Evolutionary conservation across 2,797 vertebrate species (phyloP), one percentile per base, ranked within the genome.

Genomic region (Gastrophryne carolinensis): DNA sequence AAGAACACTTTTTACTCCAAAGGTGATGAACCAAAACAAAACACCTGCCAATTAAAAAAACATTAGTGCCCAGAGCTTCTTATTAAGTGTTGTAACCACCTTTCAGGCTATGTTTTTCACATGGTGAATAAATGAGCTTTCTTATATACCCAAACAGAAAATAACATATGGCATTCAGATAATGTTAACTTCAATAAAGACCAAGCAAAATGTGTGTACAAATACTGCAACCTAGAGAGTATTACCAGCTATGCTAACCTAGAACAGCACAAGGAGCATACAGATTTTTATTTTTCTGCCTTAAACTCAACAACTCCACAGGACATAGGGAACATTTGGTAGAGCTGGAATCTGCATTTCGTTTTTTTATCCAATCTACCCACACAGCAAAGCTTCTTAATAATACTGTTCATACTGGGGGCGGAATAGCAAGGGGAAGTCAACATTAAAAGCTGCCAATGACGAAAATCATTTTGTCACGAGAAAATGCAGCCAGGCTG

Each of bases 351-450:
- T 52, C 52, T 57, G 50, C n/a, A 10, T 37, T 10, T 56, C 23
- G 54, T 27, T 64, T 66, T 66, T 58, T 24, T 53, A 47, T 47
- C 26, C 27, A 26, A 27, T 41, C 53, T 47, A 50, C 72, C 72
- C 53, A 74, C 72, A 66, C 72, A 74, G n/a, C 27, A 74, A 52
- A 44, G 30, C 66, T 58, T 57, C 50, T 56, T 34, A 54, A 74
- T 66, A 66, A 56, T 13, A 32, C 34, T 57, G 72, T 52, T 66
- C 53, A 57, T 57, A 35, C 23, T 44, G 53, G 37, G 72, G 62
- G 52, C 62, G 72, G 27, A 74, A 74, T 66, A 58, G 37, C 50
- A 27, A 66, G 62, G 58, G 72, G 72, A 50, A 74, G 62, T 64
- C 72, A 74, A 56, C 62, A 74, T 50, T 39, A 58, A 30, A 56